Conservation (phyloP, 2,888 invertebrate genomes). For the Sminthurides aquaticus region DNA sequence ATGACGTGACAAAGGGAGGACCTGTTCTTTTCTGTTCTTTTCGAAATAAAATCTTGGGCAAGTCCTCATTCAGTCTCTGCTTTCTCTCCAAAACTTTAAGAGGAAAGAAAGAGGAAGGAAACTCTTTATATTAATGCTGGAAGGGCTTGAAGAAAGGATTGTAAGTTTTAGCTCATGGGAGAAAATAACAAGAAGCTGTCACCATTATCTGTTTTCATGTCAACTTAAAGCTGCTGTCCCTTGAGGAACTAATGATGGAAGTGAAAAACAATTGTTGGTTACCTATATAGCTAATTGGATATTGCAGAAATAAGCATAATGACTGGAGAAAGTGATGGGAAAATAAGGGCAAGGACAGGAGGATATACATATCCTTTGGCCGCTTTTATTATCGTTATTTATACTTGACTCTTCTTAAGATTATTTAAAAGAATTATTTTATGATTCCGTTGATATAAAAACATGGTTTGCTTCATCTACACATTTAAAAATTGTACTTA, state of each 20-base stretch:
- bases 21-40: background rate
- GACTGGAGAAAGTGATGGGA: background rate
- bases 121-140: background rate
- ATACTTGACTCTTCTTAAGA: background rate
- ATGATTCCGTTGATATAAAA: background rate
- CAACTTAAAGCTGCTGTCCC: background rate
- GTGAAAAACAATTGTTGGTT: background rate
- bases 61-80: background rate
- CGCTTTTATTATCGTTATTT: background rate
- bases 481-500: too few relatives aligned
- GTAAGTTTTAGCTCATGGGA: background rate
- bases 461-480: background rate
- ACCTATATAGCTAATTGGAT: too few relatives aligned
- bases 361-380: background rate
- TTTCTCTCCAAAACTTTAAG: background rate
- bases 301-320: too few relatives aligned
- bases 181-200: background rate
- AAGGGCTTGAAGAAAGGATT: background rate
- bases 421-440: background rate
- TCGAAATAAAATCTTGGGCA: background rate
- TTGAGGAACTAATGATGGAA: background rate
- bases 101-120: background rate
- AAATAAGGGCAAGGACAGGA: background rate
- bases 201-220: background rate
- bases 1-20: slow-evolving; percentile 3